Conservation (phyloP, 1,140 invertebrate species). For the Drosophila saltans region DNA sequence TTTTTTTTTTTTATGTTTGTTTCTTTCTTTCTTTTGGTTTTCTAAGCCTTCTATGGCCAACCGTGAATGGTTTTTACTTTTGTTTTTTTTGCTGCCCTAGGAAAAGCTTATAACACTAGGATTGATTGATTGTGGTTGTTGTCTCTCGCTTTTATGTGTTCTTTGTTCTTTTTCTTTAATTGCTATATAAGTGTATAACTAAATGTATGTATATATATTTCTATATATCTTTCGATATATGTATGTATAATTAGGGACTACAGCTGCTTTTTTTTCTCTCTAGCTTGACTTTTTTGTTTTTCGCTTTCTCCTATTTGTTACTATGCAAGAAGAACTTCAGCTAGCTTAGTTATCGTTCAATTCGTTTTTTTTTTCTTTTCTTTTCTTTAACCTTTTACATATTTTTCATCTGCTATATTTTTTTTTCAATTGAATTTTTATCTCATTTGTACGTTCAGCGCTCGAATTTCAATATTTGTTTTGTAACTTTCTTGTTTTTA, state of each 20-base stretch:
- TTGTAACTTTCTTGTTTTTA: slow-evolving; percentile 55
- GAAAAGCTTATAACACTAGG: slow-evolving; percentile 36
- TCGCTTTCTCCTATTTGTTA: slow-evolving; percentile 56
- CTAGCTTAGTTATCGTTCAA: slow-evolving; percentile 48
- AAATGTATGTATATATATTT: neutral
- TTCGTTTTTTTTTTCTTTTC: too few species aligned
- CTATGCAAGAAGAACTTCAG: slow-evolving; percentile 39
- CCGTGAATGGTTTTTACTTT: slow-evolving; percentile 35
- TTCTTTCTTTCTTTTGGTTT: neutral
- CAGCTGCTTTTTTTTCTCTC: slow-evolving; percentile 1
- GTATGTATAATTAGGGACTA: slow-evolving; percentile 5
- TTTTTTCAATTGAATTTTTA: slow-evolving; percentile 9
- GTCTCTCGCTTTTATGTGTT: slow-evolving; percentile 21
- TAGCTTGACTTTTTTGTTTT: slow-evolving; percentile 31
- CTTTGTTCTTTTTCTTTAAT: slow-evolving; percentile 20
- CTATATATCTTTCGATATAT: too few species aligned
- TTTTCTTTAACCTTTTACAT: slow-evolving; percentile 26
- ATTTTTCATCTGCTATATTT: slow-evolving; percentile 24
- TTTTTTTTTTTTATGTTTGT: too few species aligned
- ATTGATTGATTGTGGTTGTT: slow-evolving; percentile 13
- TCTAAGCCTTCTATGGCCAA: slow-evolving; percentile 52
- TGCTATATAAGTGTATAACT: slow-evolving; percentile 30
- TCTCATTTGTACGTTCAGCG: slow-evolving; percentile 81
- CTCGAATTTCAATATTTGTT: slow-evolving; percentile 73
- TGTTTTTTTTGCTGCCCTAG: slow-evolving; percentile 31